Evolutionary conservation across 2,797 vertebrate species (phyloP).

Genomic region (Fratercula arctica): DNA sequence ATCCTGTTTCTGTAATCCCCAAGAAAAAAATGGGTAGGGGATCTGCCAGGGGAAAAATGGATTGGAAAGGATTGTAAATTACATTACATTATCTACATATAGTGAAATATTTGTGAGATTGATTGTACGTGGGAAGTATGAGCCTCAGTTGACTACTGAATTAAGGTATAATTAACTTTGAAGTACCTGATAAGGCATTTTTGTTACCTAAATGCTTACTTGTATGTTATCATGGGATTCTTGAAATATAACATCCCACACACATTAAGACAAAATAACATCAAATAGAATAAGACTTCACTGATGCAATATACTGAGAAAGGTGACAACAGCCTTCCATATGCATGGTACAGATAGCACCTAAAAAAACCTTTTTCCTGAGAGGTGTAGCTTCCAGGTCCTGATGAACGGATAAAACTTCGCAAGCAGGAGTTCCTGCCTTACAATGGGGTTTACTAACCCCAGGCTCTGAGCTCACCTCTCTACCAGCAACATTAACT

Average conservation of each 20-base stretch:
- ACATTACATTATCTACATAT: background rate
- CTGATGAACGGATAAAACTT: background rate
- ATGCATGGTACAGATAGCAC: background rate
- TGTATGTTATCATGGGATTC: background rate
- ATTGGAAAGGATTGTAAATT: background rate
- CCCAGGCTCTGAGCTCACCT: background rate
- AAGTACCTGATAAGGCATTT: background rate
- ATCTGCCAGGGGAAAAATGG: background rate
- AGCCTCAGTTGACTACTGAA: background rate
- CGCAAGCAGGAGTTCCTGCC: background rate
- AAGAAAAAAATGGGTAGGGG: background rate
- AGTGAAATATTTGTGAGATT: background rate
- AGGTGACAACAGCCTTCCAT: background rate
- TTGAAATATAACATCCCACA: background rate
- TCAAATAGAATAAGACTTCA: background rate
- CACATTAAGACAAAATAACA: background rate
- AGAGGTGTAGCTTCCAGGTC: background rate
- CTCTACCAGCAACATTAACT: background rate
- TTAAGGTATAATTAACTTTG: background rate
- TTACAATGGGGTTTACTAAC: background rate
- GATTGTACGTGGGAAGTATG: background rate
- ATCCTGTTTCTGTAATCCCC: background rate
- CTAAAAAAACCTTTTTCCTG: background rate
- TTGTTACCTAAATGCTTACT: background rate
- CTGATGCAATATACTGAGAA: background rate